Conservation (phyloP, 2,113 vertebrate species). For the Neolamprologus variostigma region DNA sequence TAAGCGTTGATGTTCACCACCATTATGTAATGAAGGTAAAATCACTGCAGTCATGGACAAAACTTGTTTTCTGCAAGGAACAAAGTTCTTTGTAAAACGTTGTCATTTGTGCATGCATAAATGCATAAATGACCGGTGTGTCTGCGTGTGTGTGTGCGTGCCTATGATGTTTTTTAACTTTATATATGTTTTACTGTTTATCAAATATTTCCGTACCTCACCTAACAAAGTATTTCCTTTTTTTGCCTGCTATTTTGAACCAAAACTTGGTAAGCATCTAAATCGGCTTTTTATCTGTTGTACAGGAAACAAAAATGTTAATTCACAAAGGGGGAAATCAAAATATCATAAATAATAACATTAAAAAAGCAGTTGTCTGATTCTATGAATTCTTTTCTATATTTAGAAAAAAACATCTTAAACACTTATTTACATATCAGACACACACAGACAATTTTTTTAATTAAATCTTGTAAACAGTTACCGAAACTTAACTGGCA, state of each 20-base stretch:
- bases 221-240: background rate
- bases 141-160: background rate
- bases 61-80: background rate
- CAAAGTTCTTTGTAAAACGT: background rate
- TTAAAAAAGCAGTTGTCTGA: background rate
- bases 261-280: background rate
- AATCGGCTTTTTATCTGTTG: accelerated
- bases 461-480: accelerated
- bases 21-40: background rate
- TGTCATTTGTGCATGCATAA: background rate
- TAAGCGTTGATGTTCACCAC: background rate
- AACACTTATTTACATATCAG: background rate
- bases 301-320: too few relatives aligned
- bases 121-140: background rate
- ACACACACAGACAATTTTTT: background rate
- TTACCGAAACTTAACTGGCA: background rate
- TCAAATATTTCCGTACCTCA: background rate
- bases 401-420: too few relatives aligned
- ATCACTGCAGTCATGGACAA: background rate
- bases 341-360: background rate
- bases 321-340: background rate
- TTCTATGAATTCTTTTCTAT: accelerated
- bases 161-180: background rate
- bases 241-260: background rate
- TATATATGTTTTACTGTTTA: background rate